Conservation (phyloP, 2,113 vertebrate species). For the Puntigrus tetrazona region DNA sequence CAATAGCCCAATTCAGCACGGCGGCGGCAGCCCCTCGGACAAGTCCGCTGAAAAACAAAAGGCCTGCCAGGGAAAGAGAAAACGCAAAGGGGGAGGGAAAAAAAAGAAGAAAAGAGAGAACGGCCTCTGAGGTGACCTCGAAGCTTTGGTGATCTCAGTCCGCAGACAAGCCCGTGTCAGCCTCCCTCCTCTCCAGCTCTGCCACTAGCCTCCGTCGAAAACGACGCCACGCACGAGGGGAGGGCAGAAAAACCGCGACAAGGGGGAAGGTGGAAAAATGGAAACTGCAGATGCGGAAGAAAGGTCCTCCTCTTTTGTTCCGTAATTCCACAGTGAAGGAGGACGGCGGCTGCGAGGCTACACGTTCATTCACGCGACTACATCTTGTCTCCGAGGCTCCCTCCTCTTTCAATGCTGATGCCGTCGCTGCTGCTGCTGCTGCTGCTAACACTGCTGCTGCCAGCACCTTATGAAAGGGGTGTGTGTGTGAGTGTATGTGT, state of each 20-base stretch:
- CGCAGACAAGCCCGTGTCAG: constrained; percentile 25
- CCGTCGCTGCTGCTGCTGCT: constrained; percentile 45
- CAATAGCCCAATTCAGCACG: constrained; percentile 56
- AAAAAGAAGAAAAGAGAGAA: constrained; percentile 37
- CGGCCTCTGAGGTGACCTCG: constrained; percentile 52
- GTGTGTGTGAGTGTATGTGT: constrained; percentile 65
- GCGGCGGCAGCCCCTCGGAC: constrained; percentile 21
- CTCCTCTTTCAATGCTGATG: constrained; percentile 59
- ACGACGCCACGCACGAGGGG: constrained; percentile 40
- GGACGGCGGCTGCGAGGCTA: constrained; percentile 62
- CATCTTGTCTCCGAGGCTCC: constrained; percentile 68
- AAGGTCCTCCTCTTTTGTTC: constrained; percentile 68
- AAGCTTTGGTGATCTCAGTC: constrained; percentile 43
- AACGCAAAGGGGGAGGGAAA: neutral
- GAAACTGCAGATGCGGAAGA: constrained; percentile 71
- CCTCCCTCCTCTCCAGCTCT: constrained; percentile 45
- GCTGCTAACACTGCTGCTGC: constrained; percentile 71
- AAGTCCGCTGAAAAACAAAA: constrained; percentile 50
- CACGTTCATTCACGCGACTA: constrained; percentile 47
- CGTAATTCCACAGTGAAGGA: constrained; percentile 61
- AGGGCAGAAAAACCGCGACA: constrained; percentile 45
- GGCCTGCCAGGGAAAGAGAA: constrained; percentile 42
- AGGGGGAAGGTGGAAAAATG: constrained; percentile 69
- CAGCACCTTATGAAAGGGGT: constrained; percentile 79
- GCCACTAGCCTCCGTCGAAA: constrained; percentile 41